Evolutionary conservation across 1,140 invertebrate genomes (phyloP).

Genomic region (Drosophila sp.): DNA sequence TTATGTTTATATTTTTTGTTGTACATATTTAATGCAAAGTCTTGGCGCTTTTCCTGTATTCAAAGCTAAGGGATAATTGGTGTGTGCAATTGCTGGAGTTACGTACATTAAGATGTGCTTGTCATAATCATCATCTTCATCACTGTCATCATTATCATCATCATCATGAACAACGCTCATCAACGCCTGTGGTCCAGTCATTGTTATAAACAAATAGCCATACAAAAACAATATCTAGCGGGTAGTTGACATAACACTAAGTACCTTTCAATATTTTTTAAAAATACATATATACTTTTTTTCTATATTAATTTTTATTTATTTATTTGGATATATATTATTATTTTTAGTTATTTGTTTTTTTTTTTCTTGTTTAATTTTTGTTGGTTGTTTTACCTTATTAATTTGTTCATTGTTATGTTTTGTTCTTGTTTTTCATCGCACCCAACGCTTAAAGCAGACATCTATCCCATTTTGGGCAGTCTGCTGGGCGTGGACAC

Average conservation of each 20-base stretch:
- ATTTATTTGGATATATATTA: not conserved
- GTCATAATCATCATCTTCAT: slow-evolving; percentile 23
- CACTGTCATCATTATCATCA: slow-evolving; percentile 17
- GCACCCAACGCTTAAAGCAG: slow-evolving; percentile 51
- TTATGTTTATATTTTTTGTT: slow-evolving; percentile 26
- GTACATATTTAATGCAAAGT: slow-evolving; percentile 48
- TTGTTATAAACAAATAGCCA: slow-evolving; percentile 14
- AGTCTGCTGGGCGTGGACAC: slow-evolving; percentile 83
- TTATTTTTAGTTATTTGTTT: slow-evolving; percentile 46
- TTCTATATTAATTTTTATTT: slow-evolving; percentile 1
- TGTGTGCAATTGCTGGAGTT: slow-evolving; percentile 47
- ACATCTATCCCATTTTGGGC: slow-evolving; percentile 82
- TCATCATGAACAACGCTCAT: slow-evolving; percentile 13
- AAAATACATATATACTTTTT: too few relatives aligned
- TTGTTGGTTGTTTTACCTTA: slow-evolving; percentile 50
- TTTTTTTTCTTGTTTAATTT: slow-evolving; percentile 48
- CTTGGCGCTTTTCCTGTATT: slow-evolving; percentile 51
- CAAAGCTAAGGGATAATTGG: slow-evolving; percentile 47
- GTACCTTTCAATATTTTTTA: slow-evolving; percentile 25
- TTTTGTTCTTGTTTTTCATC: slow-evolving; percentile 58
- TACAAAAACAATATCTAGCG: slow-evolving; percentile 41
- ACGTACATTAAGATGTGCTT: slow-evolving; percentile 29
- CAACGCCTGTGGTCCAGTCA: slow-evolving; percentile 28
- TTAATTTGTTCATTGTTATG: slow-evolving; percentile 63
- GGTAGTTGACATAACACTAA: slow-evolving; percentile 65